A percentile compares a stretch with the other conserved stretches of the same genome.
These are phyloP conservation scores for Nemoura dubitans DNA, from an alignment of 2,888 invertebrate genomes.

Conservation along the genomic window DNA sequence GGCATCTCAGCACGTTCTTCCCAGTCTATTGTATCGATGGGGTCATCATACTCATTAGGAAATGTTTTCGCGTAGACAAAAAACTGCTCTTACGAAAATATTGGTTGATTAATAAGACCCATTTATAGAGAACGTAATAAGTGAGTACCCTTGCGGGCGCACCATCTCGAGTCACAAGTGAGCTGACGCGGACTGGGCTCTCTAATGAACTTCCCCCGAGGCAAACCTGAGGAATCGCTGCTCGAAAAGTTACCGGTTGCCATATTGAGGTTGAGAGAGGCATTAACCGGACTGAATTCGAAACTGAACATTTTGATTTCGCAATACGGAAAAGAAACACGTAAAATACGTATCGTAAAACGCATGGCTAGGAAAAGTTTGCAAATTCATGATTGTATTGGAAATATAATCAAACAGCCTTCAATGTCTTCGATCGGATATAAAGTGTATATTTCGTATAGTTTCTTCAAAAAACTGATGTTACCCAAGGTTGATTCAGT, in stretches of 20 bases:
- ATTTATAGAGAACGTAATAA: not conserved
- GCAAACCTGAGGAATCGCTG: not conserved
- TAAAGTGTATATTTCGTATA: not conserved
- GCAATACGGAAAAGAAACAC: not conserved
- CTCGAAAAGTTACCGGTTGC: not conserved
- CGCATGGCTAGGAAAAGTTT: not conserved
- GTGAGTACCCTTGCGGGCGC: not conserved
- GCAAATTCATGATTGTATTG: not conserved
- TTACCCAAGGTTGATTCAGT: not conserved
- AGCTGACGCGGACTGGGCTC: not conserved
- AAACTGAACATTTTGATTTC: not conserved
- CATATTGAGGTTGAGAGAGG: not conserved
- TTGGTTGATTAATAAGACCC: slow-evolving; percentile 4
- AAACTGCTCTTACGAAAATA: slow-evolving; percentile 12
- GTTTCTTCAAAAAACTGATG: not conserved
- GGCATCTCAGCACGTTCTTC: not conserved
- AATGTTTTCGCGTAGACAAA: not conserved
- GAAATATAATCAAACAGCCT: not conserved
- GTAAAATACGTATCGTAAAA: not conserved
- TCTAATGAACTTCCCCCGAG: not conserved
- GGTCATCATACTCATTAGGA: slow-evolving; percentile 7
- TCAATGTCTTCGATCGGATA: not conserved
- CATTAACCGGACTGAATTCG: not conserved
- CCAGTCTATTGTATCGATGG: not conserved
- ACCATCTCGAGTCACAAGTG: not conserved